Evolutionary conservation across 1,140 invertebrate genomes (phyloP).

Genomic region (Aphaenogaster floridana): DNA sequence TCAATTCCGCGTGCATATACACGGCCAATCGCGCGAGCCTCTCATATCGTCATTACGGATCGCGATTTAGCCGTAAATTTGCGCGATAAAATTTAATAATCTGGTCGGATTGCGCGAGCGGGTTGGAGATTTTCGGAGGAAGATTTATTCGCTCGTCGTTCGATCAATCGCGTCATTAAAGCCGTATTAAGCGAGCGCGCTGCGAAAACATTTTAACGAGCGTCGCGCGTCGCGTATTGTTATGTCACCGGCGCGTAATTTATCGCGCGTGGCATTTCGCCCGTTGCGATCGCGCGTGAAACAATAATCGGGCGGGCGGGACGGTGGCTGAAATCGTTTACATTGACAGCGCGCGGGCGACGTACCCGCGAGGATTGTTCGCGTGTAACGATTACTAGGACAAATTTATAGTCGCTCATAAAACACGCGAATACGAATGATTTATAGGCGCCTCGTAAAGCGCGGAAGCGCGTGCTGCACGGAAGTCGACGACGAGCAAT

Average conservation of each 20-base stretch:
- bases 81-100: constrained; percentile 27
- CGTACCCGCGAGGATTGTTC: constrained; percentile 50
- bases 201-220: constrained; percentile 61
- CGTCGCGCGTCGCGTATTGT: constrained; percentile 53
- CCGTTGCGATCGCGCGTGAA: constrained; percentile 8
- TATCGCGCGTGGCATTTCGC: constrained; percentile 60
- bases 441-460: constrained; percentile 68
- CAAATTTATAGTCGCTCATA: constrained; percentile 69
- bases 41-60: neutral
- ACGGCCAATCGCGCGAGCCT: neutral
- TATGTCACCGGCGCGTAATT: constrained; percentile 62
- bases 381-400: constrained; percentile 65
- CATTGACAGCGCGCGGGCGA: constrained; percentile 41
- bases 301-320: constrained; percentile 28
- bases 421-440: constrained; percentile 66
- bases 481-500: neutral
- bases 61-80: constrained; percentile 7
- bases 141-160: constrained; percentile 29
- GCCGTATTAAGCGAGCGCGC: constrained; percentile 17
- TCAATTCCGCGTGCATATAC: neutral
- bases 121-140: neutral
- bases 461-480: constrained; percentile 20
- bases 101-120: neutral
- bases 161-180: constrained; percentile 26
- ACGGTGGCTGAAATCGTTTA: constrained; percentile 61